Base-by-base conservation (phyloP, 2,888 invertebrate genomes). In the Diloba caeruleocephala region DNA sequence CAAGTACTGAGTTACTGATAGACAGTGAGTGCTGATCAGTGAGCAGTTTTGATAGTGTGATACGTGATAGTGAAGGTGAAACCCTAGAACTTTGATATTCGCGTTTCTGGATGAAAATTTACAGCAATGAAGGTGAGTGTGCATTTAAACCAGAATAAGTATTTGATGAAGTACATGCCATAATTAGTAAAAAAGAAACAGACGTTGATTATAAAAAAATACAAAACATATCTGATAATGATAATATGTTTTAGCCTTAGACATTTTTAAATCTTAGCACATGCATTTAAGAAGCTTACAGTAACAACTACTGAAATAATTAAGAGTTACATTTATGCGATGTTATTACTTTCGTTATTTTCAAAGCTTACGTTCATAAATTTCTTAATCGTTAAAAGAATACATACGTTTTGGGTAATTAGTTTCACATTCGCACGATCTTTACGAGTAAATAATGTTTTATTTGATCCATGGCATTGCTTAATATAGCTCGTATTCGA, bases 61-160 rank as follows among this genome's bases (percentile, higher is more conserved):
- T 46, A 14, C 37, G 71, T 71, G 54, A 41, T 54, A 41, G 64
- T 70, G 71, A 42, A 48, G 7, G 21, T 21, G 10, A 32, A 52
- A 45, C 43, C 36, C 28, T 52, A 66, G 48, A 65, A 60, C 52
- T 29, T 45, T 31, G 39, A 21, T 59, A 68, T 57, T 68, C 56
- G 55, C 56, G 61, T 57, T 71, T 71, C 57, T 61, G 61, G 43
- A 57, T 78, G 72, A 74, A 80, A 79, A 83, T 64, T 79, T 69
- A 76, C 78, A 87, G 85, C 73, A 76, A 91, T 91, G 90, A 88
- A 80, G 81, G 90, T 91, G 65, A 90, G 90, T 89, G 9, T 14
- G 1, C 10, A 0, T 6, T 12, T 1, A 19, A 12, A 12, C 12
- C 6, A 6, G 12, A 3, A 6, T 10, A 33, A 15, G 10, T 33